Evolutionary conservation across 2,113 vertebrate genomes (phyloP).

Genomic region (Leucosticte australis): DNA sequence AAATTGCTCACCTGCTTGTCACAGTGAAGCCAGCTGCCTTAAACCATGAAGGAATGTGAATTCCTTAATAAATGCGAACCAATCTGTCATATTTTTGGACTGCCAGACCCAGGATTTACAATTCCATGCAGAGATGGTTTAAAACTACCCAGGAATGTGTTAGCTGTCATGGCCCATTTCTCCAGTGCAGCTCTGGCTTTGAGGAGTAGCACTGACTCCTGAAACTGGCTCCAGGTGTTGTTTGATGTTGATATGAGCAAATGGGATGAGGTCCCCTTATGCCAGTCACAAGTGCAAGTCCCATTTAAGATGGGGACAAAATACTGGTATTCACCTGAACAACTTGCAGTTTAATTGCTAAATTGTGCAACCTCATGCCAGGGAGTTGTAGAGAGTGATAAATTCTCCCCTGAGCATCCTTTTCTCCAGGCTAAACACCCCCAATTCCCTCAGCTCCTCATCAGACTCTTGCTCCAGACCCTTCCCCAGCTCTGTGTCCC

Average conservation of each 20-base stretch:
- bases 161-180: slow-evolving; percentile 23
- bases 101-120: slow-evolving; percentile 9
- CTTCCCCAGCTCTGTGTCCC: background rate
- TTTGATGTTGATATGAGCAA: background rate
- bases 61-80: background rate
- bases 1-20: background rate
- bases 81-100: slow-evolving; percentile 32
- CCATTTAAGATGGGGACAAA: background rate
- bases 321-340: background rate
- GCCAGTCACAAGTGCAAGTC: background rate
- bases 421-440: background rate
- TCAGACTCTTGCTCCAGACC: background rate
- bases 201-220: background rate
- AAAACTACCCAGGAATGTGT: slow-evolving; percentile 10
- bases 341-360: background rate
- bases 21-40: background rate
- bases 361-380: background rate
- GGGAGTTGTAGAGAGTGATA: background rate
- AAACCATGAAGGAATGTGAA: background rate
- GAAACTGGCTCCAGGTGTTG: background rate
- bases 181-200: background rate
- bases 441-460: background rate
- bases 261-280: background rate
- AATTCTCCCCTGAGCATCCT: background rate
- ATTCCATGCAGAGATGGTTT: slow-evolving; percentile 7